Evolutionary conservation across 2,797 vertebrate species (phyloP).

Genomic region (Centroberyx gerrardi): DNA sequence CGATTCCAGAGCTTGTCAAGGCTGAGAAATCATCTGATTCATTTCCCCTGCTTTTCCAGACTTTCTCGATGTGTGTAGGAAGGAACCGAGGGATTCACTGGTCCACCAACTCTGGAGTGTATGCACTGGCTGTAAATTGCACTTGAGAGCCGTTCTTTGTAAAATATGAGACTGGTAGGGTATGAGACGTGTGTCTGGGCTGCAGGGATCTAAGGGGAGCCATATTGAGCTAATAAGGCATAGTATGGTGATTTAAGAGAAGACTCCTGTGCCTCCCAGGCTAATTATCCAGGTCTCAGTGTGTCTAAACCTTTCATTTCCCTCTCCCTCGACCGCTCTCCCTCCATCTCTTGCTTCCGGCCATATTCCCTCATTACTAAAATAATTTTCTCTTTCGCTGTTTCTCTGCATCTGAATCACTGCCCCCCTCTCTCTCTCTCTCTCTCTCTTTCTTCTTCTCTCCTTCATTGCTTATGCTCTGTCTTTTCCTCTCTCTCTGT

Average conservation of each 20-base stretch:
- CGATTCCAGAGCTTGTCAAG: too few relatives aligned
- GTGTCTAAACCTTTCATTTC: conserved; percentile 58
- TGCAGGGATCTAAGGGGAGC: conserved; percentile 51
- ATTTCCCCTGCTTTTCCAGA: too few relatives aligned
- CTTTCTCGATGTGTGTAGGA: too few relatives aligned
- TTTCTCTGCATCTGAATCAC: neutral
- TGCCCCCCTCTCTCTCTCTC: conserved; percentile 10
- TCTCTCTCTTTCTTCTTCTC: conserved; percentile 27
- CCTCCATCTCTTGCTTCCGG: conserved; percentile 43
- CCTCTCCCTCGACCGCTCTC: conserved; percentile 33
- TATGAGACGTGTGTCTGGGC: conserved; percentile 35
- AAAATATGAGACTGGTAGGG: neutral
- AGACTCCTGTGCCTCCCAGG: conserved; percentile 56
- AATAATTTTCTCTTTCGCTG: conserved; percentile 16
- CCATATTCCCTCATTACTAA: conserved; percentile 47
- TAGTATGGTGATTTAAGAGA: conserved; percentile 64
- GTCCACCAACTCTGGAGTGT: neutral
- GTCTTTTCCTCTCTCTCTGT: neutral
- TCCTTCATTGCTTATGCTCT: neutral
- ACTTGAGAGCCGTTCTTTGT: conserved; percentile 31
- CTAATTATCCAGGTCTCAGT: conserved; percentile 70
- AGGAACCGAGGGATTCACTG: too few relatives aligned
- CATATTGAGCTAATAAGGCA: conserved; percentile 63
- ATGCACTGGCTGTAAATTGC: conserved; percentile 6
- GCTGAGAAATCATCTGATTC: too few relatives aligned